Base-by-base conservation (phyloP, 2,888 invertebrate species). In the Erebia aethiops region DNA sequence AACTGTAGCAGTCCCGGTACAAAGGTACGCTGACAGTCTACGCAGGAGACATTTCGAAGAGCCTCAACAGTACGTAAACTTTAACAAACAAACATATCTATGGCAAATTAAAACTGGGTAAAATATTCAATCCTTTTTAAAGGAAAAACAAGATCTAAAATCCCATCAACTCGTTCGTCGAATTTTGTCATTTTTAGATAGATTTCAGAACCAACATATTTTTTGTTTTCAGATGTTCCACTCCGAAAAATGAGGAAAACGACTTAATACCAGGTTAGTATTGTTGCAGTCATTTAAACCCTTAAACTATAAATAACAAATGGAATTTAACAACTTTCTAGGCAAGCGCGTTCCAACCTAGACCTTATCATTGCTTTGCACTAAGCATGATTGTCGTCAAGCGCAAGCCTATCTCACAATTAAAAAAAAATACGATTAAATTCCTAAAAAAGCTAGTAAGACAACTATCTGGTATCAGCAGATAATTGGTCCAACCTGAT, bases 11-110 rank as follows among this genome's bases (percentile, higher is more conserved):
- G 71, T 90, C 13, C 94, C 94, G n/a, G 93, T 94, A 13, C 95
- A 94, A 76, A 87, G 95, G 77, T 94, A 94, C 76, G 90, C 94
- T 16, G 94, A 94, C 74, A 94, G 94, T 77, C 82, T 94, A 58
- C 90, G 93, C 46, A 86, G 92, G 69, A 90, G 91, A 78, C 93
- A 94, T 75, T 91, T 92, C 72, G 89, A 91, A 54, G 88, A 85
- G 56, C 79, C 85, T 52, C 83, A 84, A 66, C 83, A 85, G 91
- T 92, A 81, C 82, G 89, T 79, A 13, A 1, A 57, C 2, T 54
- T 54, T 3, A 18, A 54, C 8, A 54, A 16, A 54, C 54, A 54
- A 3, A 18, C 16, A 54, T 54, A 54, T 54, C 10, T 54, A 54
- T 16, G 10, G 10, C 0, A 16, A 16, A 16, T 54, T 18, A 11